Evolutionary conservation across 2,113 vertebrate species (phyloP).

Genomic region (Oncorhynchus tshawytscha): DNA sequence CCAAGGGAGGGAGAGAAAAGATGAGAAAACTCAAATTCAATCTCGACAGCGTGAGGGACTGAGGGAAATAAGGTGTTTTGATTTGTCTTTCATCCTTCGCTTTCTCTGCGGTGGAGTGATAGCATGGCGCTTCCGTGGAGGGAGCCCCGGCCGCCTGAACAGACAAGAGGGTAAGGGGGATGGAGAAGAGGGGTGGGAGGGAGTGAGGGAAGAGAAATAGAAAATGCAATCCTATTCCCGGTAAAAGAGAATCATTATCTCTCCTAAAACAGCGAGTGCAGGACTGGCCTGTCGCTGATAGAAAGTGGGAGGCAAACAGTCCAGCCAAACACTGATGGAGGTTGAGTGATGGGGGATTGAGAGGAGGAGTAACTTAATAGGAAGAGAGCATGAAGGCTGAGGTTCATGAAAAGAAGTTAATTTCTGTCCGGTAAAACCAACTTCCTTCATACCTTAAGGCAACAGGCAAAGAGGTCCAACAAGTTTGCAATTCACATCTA

Average conservation of each 20-base stretch:
- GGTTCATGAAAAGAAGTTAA: neutral
- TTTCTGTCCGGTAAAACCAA: neutral
- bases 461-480: neutral
- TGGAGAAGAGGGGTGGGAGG: neutral
- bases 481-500: neutral
- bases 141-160: constrained; percentile 18
- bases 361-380: neutral
- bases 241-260: constrained; percentile 71
- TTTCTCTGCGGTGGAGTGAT: constrained; percentile 52
- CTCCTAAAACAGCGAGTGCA: constrained; percentile 56
- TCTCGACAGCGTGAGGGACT: constrained; percentile 63
- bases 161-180: constrained; percentile 5
- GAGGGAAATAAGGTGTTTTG: constrained; percentile 67
- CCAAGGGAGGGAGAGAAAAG: constrained; percentile 33
- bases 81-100: constrained; percentile 66
- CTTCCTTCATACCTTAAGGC: neutral
- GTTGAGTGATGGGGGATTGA: neutral
- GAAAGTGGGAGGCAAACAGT: constrained; percentile 25
- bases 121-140: constrained; percentile 41
- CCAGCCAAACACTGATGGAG: neutral
- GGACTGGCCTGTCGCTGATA: constrained; percentile 55
- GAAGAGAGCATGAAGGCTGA: neutral
- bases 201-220: constrained; percentile 40
- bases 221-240: constrained; percentile 69
- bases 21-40: constrained; percentile 73